Evolutionary conservation across 2,888 invertebrate genomes (phyloP), one percentile per base, ranked within the genome.

Genomic region (Morpho achilles): DNA sequence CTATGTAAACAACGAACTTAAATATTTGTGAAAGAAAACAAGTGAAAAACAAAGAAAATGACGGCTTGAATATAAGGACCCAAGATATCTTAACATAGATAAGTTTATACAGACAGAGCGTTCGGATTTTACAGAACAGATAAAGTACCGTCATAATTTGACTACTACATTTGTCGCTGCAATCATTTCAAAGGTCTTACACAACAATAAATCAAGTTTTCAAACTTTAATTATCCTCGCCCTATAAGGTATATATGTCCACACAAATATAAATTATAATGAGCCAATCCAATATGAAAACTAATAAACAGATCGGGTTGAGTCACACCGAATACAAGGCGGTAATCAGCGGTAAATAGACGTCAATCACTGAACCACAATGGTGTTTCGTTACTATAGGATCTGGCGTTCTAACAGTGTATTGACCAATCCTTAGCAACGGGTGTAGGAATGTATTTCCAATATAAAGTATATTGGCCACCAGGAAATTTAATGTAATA

Each of bases 341-440:
- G n/a, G 56, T 58, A 63, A 63, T 63, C 63, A 60, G 63, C 51
- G 63, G 61, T 59, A 58, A 59, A 63, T 51, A 52, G 49, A 53
- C 51, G 63, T 59, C 63, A 61, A 61, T 63, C 61, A 61, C 40
- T 23, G 48, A 49, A 56, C 63, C 58, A 63, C 63, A 63, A 63
- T 61, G 51, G 58, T 59, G 56, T 60, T 51, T 56, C 59, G 56
- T 53, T 54, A 55, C 52, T 32, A 8, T 32, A 16, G n/a, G 41
- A 6, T 46, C 57, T 42, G 59, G 50, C 51, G 59, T 46, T 47
- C 22, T 22, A 23, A 48, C 10, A 48, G 47, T 54, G 54, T 8
- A 42, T 54, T 54, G 54, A 3, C 43, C 54, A 54, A 54, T 23
- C 8, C 42, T 42, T 10, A n/a, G 16, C 43, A 6, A 8, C 54